Conservation (phyloP, 2,113 vertebrate species). For the Oryzias javanicus region DNA sequence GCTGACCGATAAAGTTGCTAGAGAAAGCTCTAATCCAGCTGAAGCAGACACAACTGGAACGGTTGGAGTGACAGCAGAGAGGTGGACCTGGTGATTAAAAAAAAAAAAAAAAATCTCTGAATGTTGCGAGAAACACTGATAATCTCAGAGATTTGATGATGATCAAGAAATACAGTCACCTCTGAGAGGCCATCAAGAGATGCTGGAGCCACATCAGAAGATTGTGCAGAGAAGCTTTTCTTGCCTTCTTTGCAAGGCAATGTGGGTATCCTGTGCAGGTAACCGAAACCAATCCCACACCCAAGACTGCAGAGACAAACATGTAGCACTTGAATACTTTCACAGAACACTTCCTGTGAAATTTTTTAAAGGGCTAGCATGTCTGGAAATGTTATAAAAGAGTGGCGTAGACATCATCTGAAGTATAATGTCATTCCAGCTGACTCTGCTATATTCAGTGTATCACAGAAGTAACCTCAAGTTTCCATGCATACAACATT, state of each 20-base stretch:
- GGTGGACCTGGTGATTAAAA: slow-evolving; percentile 81
- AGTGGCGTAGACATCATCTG: too few species aligned
- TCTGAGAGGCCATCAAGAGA: slow-evolving; percentile 93
- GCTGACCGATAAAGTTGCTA: slow-evolving; percentile 81
- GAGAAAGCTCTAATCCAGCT: slow-evolving; percentile 79
- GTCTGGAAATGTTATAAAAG: too few species aligned
- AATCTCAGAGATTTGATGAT: neutral
- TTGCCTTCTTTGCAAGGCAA: slow-evolving; percentile 85
- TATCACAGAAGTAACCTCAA: too few species aligned
- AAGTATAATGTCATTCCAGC: too few species aligned
- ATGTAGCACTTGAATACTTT: neutral
- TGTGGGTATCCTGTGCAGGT: slow-evolving; percentile 97
- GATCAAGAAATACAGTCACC: slow-evolving; percentile 62
- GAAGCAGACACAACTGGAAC: slow-evolving; percentile 76
- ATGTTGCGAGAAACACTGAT: neutral
- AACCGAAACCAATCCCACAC: slow-evolving; percentile 96
- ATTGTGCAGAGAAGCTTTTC: slow-evolving; percentile 82
- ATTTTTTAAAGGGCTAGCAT: too few species aligned
- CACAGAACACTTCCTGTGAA: too few species aligned
- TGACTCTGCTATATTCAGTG: too few species aligned
- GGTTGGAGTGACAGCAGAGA: slow-evolving; percentile 84
- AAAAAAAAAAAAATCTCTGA: neutral
- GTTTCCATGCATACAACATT: too few species aligned
- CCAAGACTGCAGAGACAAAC: slow-evolving; percentile 81
- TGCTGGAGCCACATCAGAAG: slow-evolving; percentile 73